Evolutionary conservation across 2,888 invertebrate genomes (phyloP).

Genomic region (Hecatera dysodea): DNA sequence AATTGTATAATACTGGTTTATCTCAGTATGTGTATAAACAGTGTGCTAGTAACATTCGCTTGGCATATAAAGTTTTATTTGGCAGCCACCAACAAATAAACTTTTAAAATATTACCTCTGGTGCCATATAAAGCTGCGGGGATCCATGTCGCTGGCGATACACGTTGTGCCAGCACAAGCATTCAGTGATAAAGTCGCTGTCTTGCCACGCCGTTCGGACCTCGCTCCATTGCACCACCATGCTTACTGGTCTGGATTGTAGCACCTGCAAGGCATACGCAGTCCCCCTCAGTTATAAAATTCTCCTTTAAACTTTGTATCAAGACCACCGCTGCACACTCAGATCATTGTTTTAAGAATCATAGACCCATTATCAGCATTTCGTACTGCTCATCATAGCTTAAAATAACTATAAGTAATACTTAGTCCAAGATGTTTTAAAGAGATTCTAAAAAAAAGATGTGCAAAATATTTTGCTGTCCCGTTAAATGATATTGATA

Average conservation of each 20-base stretch:
- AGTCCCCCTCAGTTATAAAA: neutral
- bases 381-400: conserved; percentile 43
- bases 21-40: too few species aligned
- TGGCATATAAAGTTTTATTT: too few species aligned
- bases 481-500: too few species aligned
- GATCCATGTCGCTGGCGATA: conserved; percentile 94
- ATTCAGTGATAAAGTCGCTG: conserved; percentile 95
- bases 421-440: neutral
- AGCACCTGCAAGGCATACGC: conserved; percentile 90
- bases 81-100: too few species aligned
- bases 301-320: too few species aligned
- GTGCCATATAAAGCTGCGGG: conserved; percentile 93
- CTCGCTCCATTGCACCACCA: conserved; percentile 93
- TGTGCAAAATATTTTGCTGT: too few species aligned
- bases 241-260: conserved; percentile 92
- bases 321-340: neutral
- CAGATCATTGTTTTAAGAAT: conserved; percentile 59
- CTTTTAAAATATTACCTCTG: conserved; percentile 90
- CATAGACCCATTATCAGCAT: conserved; percentile 47
- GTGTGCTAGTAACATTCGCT: too few species aligned
- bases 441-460: too few species aligned
- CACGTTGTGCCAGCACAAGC: conserved; percentile 96
- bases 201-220: conserved; percentile 94
- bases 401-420: neutral
- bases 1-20: too few species aligned